Base-by-base conservation (phyloP, 2,113 vertebrate genomes). In the Vidua macroura region DNA sequence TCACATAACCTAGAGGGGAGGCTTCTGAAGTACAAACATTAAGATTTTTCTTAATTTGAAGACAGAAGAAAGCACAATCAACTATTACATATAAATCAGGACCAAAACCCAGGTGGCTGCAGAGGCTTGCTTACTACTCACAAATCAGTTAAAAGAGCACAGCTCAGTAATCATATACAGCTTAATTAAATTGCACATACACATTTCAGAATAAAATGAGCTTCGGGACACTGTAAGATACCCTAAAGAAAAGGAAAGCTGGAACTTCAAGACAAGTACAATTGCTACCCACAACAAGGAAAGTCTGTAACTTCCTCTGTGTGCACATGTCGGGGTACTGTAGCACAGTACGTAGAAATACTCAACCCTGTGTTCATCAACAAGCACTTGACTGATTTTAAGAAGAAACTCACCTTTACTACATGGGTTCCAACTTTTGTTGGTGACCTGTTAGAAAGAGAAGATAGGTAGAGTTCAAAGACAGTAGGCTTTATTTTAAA, bases 371-470 rank as follows among this genome's bases (percentile, higher is more conserved):
- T 44, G 46, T 27, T 86, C 10, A 44, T 51, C 49, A 64, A 74
- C 25, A 84, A 79, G 63, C 46, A 76, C 56, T 53, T 27, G 19
- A 44, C 0, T 31, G 33, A 51, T 85, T 75, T 91, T 41, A 74
- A 62, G 51, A 81, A 92, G 55, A 73, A 91, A 98, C 98, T 97
- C 98, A 99, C 99, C 98, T 98, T 97, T 82, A 97, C 88, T 24
- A 97, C 92, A 73, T 97, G 98, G 96, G 98, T 95, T 91, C 95
- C 97, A 96, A 98, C 97, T 97, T 99, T 99, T 66, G 92, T 97
- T 49, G 99, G 98, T 87, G 99, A 99, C 96, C 99, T 99, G 96
- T 91, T 84, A 53, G 90, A 97, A 83, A 94, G 93, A 97, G 66
- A 91, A 95, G 87, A 90, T 39, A 78, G 10, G 20, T 3, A 39